Base-by-base conservation (phyloP, 2,797 vertebrate species). In the Numenius phaeopus region DNA sequence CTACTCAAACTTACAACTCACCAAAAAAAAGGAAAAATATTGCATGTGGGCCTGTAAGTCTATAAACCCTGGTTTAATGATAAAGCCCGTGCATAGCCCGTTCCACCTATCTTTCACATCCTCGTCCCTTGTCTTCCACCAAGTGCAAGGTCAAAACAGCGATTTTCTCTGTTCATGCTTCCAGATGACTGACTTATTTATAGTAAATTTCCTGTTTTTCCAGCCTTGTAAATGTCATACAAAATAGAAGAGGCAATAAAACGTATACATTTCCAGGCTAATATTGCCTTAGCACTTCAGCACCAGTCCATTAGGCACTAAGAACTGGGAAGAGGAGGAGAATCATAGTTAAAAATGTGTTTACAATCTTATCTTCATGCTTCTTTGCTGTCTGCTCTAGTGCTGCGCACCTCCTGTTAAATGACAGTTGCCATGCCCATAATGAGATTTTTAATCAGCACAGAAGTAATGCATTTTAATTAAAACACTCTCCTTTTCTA, bases 401-500 rank as follows among this genome's bases (percentile, higher is more conserved):
- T 42, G 73, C 57, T 71, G 80, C 50, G 34, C 19, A 26, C 14
- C 75, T 83, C 54, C 54, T 72, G 32, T 19, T 80, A 79, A 88
- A 82, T 55, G 85, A 76, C 88, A 88, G 80, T 50, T 87, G 47
- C 54, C 54, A 61, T 86, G 58, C 20, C 37, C 58, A 16, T 47
- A 95, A 91, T n/a, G 66, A 79, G 50, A 76, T 52, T 73, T 95
- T 95, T 94, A 93, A 97, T 92, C 71, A 93, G 90, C 37, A 57
- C 0, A 62, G 78, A 93, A 93, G 40, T 67, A 84, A 93, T n/a
- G 59, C 27, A 71, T 65, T 89, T 87, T 93, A 97, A 96, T 96
- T 96, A 93, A 96, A 87, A 80, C 8, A 42, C 29, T 80, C 52
- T 84, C 47, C 32, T 87, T 73, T 71, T 62, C 62, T 39, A 67